Evolutionary conservation across 2,113 vertebrate genomes (phyloP), one percentile per base, ranked within the genome.

Genomic region (Burhinus bistriatus): DNA sequence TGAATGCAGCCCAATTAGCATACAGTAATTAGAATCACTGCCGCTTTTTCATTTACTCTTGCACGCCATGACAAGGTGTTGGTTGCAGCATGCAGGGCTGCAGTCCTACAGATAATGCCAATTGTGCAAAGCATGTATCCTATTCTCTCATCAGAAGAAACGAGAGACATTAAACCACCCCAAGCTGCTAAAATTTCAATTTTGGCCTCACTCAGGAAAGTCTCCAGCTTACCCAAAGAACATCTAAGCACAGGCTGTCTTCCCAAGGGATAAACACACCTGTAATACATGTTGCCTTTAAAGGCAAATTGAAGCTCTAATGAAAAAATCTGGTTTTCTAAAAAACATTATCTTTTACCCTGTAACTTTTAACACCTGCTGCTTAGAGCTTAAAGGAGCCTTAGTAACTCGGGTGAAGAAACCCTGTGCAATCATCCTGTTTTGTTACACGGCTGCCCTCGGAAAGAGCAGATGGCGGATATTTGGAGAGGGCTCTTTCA

Each of bases 1-100:
- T 93, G 94, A 97, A 96, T 96, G 94, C 91, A 95, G 89, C 89
- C 92, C 90, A 91, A 94, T 97, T 97, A 97, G 94, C 92, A 96
- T 73, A 82, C 9, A 13, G 55, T 96, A 96, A 98, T 98, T 97
- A 97, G 96, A 96, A 96, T 57, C 14, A 4, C 17, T 42, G 93
- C 81, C 90, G 57, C 75, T 93, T 90, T 83, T 87, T 90, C 87
- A 34, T 86, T 97, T 95, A 47, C 79, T 91, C 82, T 78, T 88
- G 92, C 81, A 89, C 69, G 51, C 32, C 9, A 8, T 12, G 65
- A 85, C 9, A 82, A 84, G 54, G 89, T 52, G 47, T 3, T 1
- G 54, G 55, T 57, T 87, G 45, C 58, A 70, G 77, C 6, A 5
- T 7, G 23, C 25, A 26, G 32, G 58, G 44, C 69, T 92, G 52